phyloP scores from a whole-genome alignment of 2,113 vertebrate species.

The Oncorhynchus masou region DNA sequence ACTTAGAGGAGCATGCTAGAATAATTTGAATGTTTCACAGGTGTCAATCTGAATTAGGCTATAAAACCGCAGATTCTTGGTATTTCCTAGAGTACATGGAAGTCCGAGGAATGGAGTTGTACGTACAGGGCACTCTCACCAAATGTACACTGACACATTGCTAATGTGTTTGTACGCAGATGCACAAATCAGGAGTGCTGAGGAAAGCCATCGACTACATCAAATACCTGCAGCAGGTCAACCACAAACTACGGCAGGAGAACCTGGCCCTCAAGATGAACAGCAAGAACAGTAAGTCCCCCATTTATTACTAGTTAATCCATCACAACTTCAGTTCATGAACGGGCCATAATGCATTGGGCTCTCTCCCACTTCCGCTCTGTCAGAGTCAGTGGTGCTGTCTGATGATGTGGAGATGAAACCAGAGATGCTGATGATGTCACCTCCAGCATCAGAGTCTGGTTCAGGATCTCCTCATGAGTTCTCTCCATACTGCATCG shows the following conservation, averaged over 20 bases:
- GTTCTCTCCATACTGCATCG: slow-evolving; percentile 93
- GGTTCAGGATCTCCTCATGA: slow-evolving; percentile 89
- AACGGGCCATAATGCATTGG: too few species aligned
- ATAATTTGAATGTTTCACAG: not conserved
- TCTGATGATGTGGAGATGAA: slow-evolving; percentile 86
- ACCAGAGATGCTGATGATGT: slow-evolving; percentile 89
- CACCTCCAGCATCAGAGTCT: slow-evolving; percentile 92
- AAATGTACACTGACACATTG: not conserved
- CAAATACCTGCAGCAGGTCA: slow-evolving; percentile 93
- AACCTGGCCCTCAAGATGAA: slow-evolving; percentile 93
- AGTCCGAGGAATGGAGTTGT: not conserved
- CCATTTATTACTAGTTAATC: not conserved
- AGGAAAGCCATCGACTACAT: slow-evolving; percentile 98
- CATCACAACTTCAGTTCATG: too few species aligned
- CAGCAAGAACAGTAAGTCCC: slow-evolving; percentile 90
- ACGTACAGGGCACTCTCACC: not conserved
- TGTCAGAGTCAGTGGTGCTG: slow-evolving; percentile 56
- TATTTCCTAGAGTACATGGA: too few species aligned
- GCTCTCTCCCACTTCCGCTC: not conserved
- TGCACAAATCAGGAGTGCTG: slow-evolving; percentile 96
- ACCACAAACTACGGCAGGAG: slow-evolving; percentile 95
- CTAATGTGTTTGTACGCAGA: slow-evolving; percentile 62
- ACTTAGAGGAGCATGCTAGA: too few species aligned
- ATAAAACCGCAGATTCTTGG: not conserved
- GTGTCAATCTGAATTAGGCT: not conserved